These are phyloP conservation scores for Protonemura montana DNA, from an alignment of 2,888 invertebrate species.

Conservation along the genomic window DNA sequence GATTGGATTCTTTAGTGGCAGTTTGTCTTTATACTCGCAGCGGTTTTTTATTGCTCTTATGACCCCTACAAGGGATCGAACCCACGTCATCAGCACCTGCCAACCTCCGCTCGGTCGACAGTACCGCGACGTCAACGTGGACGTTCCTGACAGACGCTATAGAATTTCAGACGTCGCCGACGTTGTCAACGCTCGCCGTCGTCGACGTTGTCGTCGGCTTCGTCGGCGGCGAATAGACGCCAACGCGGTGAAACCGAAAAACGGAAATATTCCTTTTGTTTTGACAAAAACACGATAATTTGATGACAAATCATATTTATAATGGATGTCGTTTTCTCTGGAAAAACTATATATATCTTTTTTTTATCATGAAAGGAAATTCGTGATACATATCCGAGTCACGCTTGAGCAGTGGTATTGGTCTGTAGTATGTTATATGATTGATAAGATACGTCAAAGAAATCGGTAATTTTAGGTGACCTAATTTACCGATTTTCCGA, in stretches of 20 bases:
- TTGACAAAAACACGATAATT: not conserved
- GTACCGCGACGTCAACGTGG: conserved; percentile 17
- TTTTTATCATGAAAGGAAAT: not conserved
- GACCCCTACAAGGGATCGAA: conserved; percentile 28
- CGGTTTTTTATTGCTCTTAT: conserved; percentile 38
- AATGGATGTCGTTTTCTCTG: not conserved
- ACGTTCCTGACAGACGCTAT: conserved; percentile 14
- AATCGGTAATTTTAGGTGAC: not conserved
- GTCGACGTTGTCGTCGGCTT: not conserved
- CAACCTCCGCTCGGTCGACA: conserved; percentile 28
- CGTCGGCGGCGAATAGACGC: not conserved
- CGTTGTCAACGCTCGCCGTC: not conserved
- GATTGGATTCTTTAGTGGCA: conserved; percentile 32
- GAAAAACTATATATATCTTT: not conserved
- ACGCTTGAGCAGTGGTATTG: not conserved
- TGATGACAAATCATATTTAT: conserved; percentile 1
- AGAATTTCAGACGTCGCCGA: conserved; percentile 7
- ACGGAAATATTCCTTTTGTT: conserved; percentile 7
- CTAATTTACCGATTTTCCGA: not conserved
- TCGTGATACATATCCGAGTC: not conserved
- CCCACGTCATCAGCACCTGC: conserved; percentile 39
- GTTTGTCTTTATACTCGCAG: conserved; percentile 28
- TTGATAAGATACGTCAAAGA: conserved; percentile 3
- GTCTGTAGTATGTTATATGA: not conserved
- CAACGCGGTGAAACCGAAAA: not conserved